Base-by-base conservation (phyloP, 2,113 vertebrate species). In the Ornithorhynchus anatinus region DNA sequence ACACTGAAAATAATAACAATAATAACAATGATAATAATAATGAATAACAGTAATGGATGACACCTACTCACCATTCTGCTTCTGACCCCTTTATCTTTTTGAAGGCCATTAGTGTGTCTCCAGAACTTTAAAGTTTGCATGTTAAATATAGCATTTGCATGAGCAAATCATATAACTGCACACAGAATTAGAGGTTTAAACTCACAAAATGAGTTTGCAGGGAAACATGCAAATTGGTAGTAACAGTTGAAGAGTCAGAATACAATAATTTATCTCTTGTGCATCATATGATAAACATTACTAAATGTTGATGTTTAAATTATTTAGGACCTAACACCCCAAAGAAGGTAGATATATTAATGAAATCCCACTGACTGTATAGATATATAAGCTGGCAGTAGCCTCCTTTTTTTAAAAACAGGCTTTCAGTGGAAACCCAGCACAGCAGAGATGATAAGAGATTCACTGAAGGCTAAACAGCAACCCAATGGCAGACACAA, bases 141-240 rank as follows among this genome's bases (percentile, higher is more conserved):
- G n/a, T n/a, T n/a, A n/a, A n/a, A n/a, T n/a, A n/a, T n/a, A n/a
- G n/a, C n/a, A n/a, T n/a, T n/a, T n/a, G n/a, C n/a, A n/a, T n/a
- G n/a, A n/a, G n/a, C n/a, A n/a, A n/a, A n/a, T n/a, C n/a, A n/a
- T n/a, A 54, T 36, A 67, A 22, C 50, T n/a, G 43, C 32, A 7
- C 20, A 19, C 5, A 9, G 33, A 70, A 60, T 75, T 75, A 78
- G n/a, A 66, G 67, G 44, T 29, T 56, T 75, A 77, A 78, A 48
- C 57, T 17, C 4, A 14, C 3, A 11, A 39, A 40, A 58, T 23
- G 32, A 57, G 44, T 50, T 53, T 67, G 12, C 50, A 63, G 77
- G 39, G 4, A 22, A 43, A 72, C 39, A 60, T 72, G 40, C 39
- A 75, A 75, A 66, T 64, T 64, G 58, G 52, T 31, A 64, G 64